Percentiles rank a stretch among this genome's conserved stretches.
Conservation (phyloP, 2,888 invertebrate genomes). For the Dryocosmus kuriphilus region DNA sequence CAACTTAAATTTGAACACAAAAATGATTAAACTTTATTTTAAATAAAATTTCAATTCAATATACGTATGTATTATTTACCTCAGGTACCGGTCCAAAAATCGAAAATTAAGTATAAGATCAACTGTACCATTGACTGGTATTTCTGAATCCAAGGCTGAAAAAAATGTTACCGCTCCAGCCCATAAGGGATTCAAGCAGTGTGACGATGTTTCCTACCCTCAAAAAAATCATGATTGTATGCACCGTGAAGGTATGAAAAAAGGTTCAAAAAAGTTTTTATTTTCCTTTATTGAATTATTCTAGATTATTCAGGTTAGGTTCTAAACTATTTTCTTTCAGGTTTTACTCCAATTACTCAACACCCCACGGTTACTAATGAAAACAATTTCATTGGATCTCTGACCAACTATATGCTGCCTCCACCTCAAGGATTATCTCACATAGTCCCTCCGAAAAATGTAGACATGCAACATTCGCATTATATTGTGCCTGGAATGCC, state of each 20-base stretch:
- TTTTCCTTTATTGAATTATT: neutral
- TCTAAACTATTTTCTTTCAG: slow-evolving; percentile 53
- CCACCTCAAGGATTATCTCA: slow-evolving; percentile 68
- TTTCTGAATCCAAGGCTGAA: slow-evolving; percentile 66
- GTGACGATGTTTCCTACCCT: slow-evolving; percentile 74
- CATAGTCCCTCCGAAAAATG: slow-evolving; percentile 67
- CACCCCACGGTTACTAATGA: slow-evolving; percentile 68
- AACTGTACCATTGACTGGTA: slow-evolving; percentile 63
- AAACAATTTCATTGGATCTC: slow-evolving; percentile 69
- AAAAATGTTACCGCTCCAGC: slow-evolving; percentile 66
- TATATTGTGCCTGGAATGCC: slow-evolving; percentile 71
- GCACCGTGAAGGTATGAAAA: slow-evolving; percentile 68
- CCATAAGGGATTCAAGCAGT: slow-evolving; percentile 72
- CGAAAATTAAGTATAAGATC: slow-evolving; percentile 79
- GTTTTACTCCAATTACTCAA: slow-evolving; percentile 67
- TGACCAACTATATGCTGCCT: slow-evolving; percentile 70
- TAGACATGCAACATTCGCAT: slow-evolving; percentile 71
- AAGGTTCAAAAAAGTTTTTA: neutral
- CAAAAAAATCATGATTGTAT: slow-evolving; percentile 69
- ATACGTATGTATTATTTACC: slow-evolving; percentile 39
- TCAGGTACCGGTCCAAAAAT: slow-evolving; percentile 83
- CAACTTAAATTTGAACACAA: neutral
- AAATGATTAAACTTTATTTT: neutral
- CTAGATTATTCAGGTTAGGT: slow-evolving; percentile 2
- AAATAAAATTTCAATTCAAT: slow-evolving; percentile 30